phyloP scores from a whole-genome alignment of 2,113 vertebrate species.

The Haemorhous mexicanus region DNA sequence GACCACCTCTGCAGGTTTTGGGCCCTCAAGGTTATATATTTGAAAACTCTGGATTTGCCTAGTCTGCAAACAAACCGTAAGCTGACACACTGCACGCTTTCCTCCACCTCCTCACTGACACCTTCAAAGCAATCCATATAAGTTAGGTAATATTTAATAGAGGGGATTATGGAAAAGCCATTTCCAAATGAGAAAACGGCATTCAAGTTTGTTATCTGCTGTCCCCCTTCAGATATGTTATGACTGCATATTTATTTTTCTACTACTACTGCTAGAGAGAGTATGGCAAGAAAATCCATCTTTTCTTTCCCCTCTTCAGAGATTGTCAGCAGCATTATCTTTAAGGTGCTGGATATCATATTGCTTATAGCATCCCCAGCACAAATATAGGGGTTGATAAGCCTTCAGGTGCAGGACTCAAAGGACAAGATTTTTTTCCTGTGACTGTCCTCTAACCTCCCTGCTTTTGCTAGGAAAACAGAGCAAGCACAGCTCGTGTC shows the following conservation, averaged over 20 bases:
- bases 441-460: background rate
- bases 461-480: slow-evolving; percentile 30
- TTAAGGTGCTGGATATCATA: background rate
- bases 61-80: slow-evolving; percentile 4
- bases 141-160: slow-evolving; percentile 1
- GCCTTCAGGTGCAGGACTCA: background rate
- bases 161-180: slow-evolving; percentile 25
- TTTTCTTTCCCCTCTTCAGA: background rate
- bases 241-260: slow-evolving; percentile 19
- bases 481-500: slow-evolving; percentile 53
- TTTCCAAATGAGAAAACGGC: slow-evolving; percentile 23
- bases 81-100: background rate
- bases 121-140: background rate
- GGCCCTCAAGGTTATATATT: slow-evolving; percentile 32
- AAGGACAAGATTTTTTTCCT: background rate
- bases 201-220: slow-evolving; percentile 15
- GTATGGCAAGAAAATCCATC: background rate
- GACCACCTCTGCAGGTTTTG: slow-evolving; percentile 39
- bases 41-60: slow-evolving; percentile 23
- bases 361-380: background rate
- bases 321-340: background rate
- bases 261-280: background rate
- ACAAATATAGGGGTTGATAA: background rate
- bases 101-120: slow-evolving; percentile 4
- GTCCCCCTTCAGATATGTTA: background rate